phyloP scores from a whole-genome alignment of 2,113 vertebrate species.

The Vanacampus margaritifer region DNA sequence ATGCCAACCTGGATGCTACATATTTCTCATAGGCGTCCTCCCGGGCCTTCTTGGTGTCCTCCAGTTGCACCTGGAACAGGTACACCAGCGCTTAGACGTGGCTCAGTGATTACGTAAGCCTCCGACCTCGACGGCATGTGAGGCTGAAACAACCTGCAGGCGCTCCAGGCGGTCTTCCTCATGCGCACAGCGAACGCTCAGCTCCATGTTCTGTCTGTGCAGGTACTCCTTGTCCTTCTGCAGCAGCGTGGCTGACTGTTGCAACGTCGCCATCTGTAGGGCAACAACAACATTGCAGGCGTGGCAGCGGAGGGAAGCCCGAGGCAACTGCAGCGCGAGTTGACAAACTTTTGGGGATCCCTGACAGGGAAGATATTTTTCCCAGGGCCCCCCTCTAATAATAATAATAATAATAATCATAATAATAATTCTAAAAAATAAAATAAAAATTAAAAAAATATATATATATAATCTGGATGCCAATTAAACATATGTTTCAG shows the following conservation, averaged over 20 bases:
- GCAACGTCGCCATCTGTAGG: slow-evolving; percentile 78
- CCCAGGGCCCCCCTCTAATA: not conserved
- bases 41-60: slow-evolving; percentile 88
- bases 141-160: slow-evolving; percentile 66
- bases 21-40: slow-evolving; percentile 97
- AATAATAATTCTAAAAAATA: not conserved
- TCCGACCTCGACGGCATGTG: not conserved
- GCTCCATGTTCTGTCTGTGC: slow-evolving; percentile 90
- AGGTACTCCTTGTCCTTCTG: slow-evolving; percentile 98
- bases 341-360: not conserved
- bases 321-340: too few relatives aligned
- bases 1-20: slow-evolving; percentile 81
- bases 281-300: not conserved
- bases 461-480: too few relatives aligned
- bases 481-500: too few relatives aligned
- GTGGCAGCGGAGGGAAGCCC: not conserved
- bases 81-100: not conserved
- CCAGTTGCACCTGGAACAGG: slow-evolving; percentile 78
- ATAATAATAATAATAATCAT: too few relatives aligned
- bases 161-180: slow-evolving; percentile 89
- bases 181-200: slow-evolving; percentile 88
- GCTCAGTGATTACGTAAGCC: not conserved
- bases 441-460: too few relatives aligned
- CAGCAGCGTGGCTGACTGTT: slow-evolving; percentile 85
- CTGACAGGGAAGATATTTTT: not conserved